Evolutionary conservation across 1,140 invertebrate species (phyloP), one percentile per base, ranked within the genome.

Genomic region (Caligus rogercresseyi): DNA sequence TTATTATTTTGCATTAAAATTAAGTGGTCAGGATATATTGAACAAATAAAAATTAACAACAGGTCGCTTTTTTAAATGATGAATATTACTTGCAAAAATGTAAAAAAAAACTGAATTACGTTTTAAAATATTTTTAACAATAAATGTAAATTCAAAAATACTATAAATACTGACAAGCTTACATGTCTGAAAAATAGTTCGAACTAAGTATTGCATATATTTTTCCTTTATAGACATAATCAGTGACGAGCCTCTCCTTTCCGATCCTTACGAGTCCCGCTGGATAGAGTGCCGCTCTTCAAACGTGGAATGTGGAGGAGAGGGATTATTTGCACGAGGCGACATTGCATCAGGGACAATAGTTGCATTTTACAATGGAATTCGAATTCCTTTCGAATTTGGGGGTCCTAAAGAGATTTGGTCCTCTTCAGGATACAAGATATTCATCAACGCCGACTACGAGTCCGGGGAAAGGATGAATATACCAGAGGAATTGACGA

Each of bases 401-500:
- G 60, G 60, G 19, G 60, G 52, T 25, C 57, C 57, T 1, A 62
- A 59, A 21, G 60, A 62, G 23, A 18, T 20, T 53, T 62, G 60
- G 60, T 18, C 31, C 31, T 31, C 31, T 1, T 62, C 60, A 2
- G 60, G 60, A 1, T 62, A 62, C 20, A 62, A 62, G 31, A 62
- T 62, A 53, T 62, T 62, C 16, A 25, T 62, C 13, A 62, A 62
- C 16, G 31, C 60, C 3, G 60, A 62, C 60, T 62, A 54, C 18
- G 24, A 62, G 16, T 62, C 31, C 3, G 60, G 60, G 3, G 60
- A 62, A 18, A 53, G 60, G 20, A 62, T 62, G 52, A 25, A 54
- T 43, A 62, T 62, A 20, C 60, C 60, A 1, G 18, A 7, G 24
- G 3, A 62, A 11, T 54, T 20, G 4, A 20, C 21, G 13, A 7